phyloP scores from a whole-genome alignment of 2,113 vertebrate species.

The Neogale vison region DNA sequence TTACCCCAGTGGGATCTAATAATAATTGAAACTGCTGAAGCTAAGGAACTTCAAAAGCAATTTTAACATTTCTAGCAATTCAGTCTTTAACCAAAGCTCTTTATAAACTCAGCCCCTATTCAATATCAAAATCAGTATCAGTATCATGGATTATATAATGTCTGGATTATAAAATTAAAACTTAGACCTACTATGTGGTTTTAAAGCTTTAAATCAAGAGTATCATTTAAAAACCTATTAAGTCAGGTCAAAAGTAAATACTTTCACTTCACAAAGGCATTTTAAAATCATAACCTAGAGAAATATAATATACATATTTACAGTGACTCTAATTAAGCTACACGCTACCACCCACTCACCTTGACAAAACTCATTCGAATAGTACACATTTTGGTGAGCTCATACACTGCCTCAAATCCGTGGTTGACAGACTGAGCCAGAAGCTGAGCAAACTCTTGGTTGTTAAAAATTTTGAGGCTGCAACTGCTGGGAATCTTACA shows the following conservation, averaged over 20 bases:
- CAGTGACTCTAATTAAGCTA: background rate
- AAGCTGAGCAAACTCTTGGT: slow-evolving; percentile 98
- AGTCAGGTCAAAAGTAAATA: background rate
- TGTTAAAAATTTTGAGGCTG: slow-evolving; percentile 98
- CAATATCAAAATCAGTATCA: slow-evolving; percentile 3
- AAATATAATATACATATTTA: background rate
- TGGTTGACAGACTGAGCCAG: slow-evolving; percentile 98
- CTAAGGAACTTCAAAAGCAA: slow-evolving; percentile 21
- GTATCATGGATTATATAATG: background rate
- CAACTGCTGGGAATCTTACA: slow-evolving; percentile 99
- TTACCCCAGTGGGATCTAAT: background rate
- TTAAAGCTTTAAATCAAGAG: slow-evolving; percentile 38
- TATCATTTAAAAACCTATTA: slow-evolving; percentile 22
- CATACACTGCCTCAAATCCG: slow-evolving; percentile 97
- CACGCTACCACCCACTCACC: slow-evolving; percentile 82
- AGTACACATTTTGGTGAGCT: slow-evolving; percentile 99
- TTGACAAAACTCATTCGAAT: slow-evolving; percentile 99
- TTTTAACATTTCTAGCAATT: slow-evolving; percentile 39
- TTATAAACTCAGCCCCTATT: background rate
- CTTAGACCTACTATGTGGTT: background rate
- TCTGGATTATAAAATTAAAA: slow-evolving; percentile 24
- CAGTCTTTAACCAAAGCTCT: slow-evolving; percentile 40
- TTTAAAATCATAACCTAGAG: background rate
- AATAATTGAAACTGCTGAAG: background rate
- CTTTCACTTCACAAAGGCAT: slow-evolving; percentile 31